A percentile compares a stretch with the other conserved stretches of the same genome.
Conservation (phyloP, 1,140 invertebrate species). For the Ostrea edulis region DNA sequence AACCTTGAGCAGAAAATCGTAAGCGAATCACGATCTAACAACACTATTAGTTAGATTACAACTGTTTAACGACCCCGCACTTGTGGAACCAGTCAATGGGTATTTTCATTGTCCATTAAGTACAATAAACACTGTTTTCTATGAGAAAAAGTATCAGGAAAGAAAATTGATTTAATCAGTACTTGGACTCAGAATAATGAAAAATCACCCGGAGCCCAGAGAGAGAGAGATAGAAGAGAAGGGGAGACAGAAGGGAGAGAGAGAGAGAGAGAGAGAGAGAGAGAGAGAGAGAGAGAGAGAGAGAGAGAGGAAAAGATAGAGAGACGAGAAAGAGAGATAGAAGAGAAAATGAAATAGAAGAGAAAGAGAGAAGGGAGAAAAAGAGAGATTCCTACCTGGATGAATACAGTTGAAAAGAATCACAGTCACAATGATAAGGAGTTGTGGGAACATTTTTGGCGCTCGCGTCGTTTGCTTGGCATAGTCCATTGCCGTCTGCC, state of each 20-base stretch:
- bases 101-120: not conserved
- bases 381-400: not conserved
- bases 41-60: too few species aligned
- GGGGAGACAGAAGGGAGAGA: too few species aligned
- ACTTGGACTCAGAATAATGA: not conserved
- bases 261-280: not conserved
- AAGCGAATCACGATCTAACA: too few species aligned
- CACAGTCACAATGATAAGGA: not conserved
- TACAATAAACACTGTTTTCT: constrained; percentile 3
- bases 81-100: not conserved
- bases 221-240: not conserved
- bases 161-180: not conserved
- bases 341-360: not conserved
- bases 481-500: not conserved
- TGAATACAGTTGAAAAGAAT: not conserved
- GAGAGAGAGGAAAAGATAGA: not conserved
- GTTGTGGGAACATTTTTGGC: not conserved
- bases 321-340: too few species aligned
- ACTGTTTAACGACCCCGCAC: not conserved
- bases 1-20: too few species aligned
- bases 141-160: not conserved
- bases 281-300: not conserved
- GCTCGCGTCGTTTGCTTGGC: not conserved
- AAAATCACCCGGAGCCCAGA: not conserved
- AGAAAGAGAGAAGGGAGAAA: not conserved